Evolutionary conservation across 2,113 vertebrate species (phyloP).

Genomic region (Actenoides lindsayi): DNA sequence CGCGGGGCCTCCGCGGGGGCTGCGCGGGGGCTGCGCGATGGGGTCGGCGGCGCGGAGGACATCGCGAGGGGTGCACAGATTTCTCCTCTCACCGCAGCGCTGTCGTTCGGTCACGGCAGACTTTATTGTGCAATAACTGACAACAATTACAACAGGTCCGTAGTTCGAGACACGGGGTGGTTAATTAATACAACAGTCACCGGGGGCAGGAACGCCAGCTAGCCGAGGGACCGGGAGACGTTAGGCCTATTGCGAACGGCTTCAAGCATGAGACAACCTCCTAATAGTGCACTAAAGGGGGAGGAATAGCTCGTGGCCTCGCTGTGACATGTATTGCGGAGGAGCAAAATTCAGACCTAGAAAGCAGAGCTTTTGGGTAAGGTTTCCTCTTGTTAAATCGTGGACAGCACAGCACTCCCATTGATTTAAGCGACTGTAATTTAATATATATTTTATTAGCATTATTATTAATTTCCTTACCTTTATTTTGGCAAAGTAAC

Average conservation of each 20-base stretch:
- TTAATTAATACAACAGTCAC: slow-evolving; percentile 12
- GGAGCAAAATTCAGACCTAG: slow-evolving; percentile 1
- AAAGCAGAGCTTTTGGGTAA: slow-evolving; percentile 36
- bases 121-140: slow-evolving; percentile 76
- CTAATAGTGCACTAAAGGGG: background rate
- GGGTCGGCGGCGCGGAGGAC: background rate
- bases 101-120: slow-evolving; percentile 66
- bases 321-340: slow-evolving; percentile 3
- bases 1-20: background rate
- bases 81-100: slow-evolving; percentile 29
- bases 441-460: slow-evolving; percentile 30
- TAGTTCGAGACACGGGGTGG: background rate
- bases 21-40: background rate
- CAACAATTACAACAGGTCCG: slow-evolving; percentile 74
- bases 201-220: background rate
- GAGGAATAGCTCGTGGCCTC: background rate
- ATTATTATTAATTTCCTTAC: slow-evolving; percentile 40
- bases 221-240: background rate
- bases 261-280: background rate
- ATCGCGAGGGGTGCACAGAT: slow-evolving; percentile 32
- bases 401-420: background rate
- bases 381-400: slow-evolving; percentile 5
- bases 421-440: slow-evolving; percentile 8
- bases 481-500: slow-evolving; percentile 53
- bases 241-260: slow-evolving; percentile 11